Conservation (phyloP, 2,888 invertebrate species). For the Lamellibrachia satsuma region DNA sequence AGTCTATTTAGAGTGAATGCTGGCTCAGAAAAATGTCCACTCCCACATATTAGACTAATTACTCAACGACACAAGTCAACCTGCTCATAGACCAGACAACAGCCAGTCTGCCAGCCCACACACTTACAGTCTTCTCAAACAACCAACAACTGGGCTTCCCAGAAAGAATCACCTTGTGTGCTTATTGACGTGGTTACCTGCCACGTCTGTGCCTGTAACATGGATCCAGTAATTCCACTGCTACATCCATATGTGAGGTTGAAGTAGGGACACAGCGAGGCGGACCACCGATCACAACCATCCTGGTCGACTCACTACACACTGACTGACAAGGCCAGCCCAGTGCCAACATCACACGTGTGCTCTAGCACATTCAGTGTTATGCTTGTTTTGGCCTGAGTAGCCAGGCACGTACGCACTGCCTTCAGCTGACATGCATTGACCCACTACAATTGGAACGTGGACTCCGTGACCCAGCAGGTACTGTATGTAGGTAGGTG, state of each 20-base stretch:
- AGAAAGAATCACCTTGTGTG: background rate
- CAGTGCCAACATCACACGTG: background rate
- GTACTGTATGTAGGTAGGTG: background rate
- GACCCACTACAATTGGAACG: background rate
- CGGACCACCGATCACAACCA: background rate
- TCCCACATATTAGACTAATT: too few species aligned
- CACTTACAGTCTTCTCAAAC: background rate
- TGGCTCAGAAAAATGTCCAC: too few species aligned
- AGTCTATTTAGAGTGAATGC: too few species aligned
- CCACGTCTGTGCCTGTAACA: background rate
- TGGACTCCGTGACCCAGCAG: background rate
- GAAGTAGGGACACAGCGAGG: background rate
- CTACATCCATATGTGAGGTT: background rate
- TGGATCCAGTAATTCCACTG: background rate
- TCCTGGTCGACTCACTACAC: background rate
- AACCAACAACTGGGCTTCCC: background rate
- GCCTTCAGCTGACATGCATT: background rate
- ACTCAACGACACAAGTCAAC: too few species aligned
- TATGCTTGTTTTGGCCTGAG: background rate
- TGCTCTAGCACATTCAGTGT: conserved; percentile 10
- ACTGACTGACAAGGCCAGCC: background rate
- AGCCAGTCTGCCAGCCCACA: background rate
- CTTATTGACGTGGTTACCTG: background rate
- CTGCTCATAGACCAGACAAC: background rate
- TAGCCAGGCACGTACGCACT: background rate